Conservation (phyloP, 1,140 invertebrate species). For the Grapholita molesta region DNA sequence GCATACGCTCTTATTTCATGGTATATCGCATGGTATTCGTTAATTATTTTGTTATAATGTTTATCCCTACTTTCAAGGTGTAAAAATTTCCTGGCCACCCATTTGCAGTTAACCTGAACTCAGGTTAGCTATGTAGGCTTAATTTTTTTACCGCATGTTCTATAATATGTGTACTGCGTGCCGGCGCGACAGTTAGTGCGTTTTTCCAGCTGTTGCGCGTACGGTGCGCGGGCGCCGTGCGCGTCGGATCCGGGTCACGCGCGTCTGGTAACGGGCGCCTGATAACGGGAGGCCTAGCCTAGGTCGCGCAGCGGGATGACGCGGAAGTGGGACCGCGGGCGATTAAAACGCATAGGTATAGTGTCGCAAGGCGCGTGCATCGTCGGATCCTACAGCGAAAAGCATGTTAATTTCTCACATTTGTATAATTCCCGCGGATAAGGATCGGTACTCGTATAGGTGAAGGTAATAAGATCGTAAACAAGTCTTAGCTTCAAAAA, state of each 20-base stretch:
- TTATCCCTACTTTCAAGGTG: not conserved
- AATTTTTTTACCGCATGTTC: constrained; percentile 1
- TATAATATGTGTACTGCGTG: constrained; percentile 12
- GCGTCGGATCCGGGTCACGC: constrained; percentile 65
- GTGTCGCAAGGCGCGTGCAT: not conserved
- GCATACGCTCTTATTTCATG: no score
- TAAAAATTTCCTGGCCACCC: not conserved
- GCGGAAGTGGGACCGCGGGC: constrained; percentile 56
- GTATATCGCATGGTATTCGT: not conserved
- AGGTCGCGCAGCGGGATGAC: constrained; percentile 71
- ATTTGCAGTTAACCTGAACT: not conserved
- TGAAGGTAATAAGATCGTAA: no score
- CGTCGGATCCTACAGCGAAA: no score
- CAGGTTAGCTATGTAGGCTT: not conserved
- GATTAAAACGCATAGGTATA: constrained; percentile 31
- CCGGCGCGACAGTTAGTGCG: constrained; percentile 45
- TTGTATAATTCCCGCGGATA: no score
- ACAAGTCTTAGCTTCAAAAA: no score
- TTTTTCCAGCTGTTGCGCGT: constrained; percentile 47
- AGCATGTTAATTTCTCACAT: no score
- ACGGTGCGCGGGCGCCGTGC: constrained; percentile 33
- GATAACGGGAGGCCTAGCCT: constrained; percentile 55
- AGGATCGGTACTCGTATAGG: no score
- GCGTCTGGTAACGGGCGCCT: constrained; percentile 68
- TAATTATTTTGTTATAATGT: not conserved